Conservation (phyloP, 2,888 invertebrate genomes). For the Coelopa pilipes region DNA sequence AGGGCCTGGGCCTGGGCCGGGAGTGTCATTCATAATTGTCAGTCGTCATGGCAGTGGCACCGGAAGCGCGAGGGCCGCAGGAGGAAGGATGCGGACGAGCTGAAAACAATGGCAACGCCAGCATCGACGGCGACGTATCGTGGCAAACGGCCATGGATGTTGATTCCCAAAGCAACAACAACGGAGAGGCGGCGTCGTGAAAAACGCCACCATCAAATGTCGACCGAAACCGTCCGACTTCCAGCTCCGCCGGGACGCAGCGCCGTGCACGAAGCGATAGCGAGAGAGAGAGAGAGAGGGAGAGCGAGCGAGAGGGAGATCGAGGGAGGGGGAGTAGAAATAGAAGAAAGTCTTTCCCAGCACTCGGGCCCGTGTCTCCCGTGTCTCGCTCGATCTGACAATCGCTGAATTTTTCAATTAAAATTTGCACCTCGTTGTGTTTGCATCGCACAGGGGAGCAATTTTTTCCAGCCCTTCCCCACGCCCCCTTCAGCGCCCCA, state of each 20-base stretch:
- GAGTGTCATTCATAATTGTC: slow-evolving; percentile 35
- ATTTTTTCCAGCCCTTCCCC: no score
- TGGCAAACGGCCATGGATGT: slow-evolving; percentile 1
- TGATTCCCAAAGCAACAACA: slow-evolving; percentile 1
- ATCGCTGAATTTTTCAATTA: slow-evolving; percentile 27
- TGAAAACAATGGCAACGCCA: slow-evolving; percentile 7
- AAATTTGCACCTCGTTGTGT: slow-evolving; percentile 18
- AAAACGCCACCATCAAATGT: no score
- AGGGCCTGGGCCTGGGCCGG: slow-evolving; percentile 13
- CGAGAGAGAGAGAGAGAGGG: no score
- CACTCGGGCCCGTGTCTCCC: no score
- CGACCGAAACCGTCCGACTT: no score
- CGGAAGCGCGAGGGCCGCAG: background rate
- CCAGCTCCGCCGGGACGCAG: no score
- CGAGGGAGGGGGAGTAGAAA: no score
- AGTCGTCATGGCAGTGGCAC: slow-evolving; percentile 28
- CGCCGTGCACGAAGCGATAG: no score
- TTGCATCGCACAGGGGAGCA: background rate
- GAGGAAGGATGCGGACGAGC: background rate
- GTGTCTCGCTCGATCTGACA: no score
- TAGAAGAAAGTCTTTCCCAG: no score
- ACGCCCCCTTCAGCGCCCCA: no score
- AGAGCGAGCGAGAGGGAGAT: no score
- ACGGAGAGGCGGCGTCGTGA: background rate
- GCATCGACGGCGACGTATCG: slow-evolving; percentile 11